These are phyloP conservation scores for Ceryle rudis DNA, from an alignment of 2,797 vertebrate genomes.

Conservation along the genomic window DNA sequence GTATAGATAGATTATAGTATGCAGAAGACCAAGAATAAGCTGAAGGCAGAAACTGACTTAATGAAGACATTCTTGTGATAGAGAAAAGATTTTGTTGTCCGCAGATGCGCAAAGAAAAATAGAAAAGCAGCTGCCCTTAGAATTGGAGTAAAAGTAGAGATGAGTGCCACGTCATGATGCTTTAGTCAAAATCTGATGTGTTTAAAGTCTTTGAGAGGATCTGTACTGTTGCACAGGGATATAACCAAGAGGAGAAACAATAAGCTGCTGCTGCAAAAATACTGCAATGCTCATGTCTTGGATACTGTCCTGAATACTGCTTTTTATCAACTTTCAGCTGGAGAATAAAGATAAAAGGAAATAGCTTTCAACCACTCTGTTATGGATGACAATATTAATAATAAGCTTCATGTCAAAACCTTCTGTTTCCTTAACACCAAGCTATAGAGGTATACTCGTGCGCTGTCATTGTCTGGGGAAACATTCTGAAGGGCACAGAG, in stretches of 20 bases:
- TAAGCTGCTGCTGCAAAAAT: neutral
- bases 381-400: neutral
- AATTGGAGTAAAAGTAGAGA: constrained; percentile 54
- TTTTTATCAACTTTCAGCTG: neutral
- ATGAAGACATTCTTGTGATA: constrained; percentile 65
- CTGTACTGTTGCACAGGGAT: neutral
- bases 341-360: neutral
- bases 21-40: constrained; percentile 61
- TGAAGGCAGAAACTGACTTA: constrained; percentile 65
- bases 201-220: neutral
- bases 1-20: constrained; percentile 41
- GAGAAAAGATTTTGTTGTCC: constrained; percentile 69
- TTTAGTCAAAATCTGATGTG: constrained; percentile 31
- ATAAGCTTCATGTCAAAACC: neutral
- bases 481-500: neutral
- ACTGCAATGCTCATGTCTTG: neutral
- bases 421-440: neutral
- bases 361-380: neutral
- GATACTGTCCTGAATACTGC: neutral
- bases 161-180: constrained; percentile 27
- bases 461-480: neutral
- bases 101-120: constrained; percentile 67
- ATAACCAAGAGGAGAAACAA: constrained; percentile 14
- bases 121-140: constrained; percentile 71
- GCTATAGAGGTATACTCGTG: neutral